Evolutionary conservation across 2,113 vertebrate genomes (phyloP).

Genomic region (Ceratotherium simum): DNA sequence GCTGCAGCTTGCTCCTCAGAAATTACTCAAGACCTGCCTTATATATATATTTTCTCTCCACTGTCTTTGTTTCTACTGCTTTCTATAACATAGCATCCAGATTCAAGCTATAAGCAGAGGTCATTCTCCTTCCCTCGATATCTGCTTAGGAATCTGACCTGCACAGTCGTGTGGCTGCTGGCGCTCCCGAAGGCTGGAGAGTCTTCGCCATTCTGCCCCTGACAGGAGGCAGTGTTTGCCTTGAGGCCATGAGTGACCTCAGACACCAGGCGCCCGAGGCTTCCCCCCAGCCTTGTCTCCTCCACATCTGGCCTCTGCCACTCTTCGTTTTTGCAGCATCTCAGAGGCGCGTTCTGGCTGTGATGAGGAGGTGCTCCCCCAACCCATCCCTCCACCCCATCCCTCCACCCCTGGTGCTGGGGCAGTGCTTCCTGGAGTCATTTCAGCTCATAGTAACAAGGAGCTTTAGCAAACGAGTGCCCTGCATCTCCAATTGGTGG

Average conservation of each 20-base stretch:
- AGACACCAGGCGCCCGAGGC: neutral
- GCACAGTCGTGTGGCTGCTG: neutral
- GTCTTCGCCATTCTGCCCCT: neutral
- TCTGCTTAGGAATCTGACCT: neutral
- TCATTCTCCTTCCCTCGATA: neutral
- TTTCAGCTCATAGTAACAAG: neutral
- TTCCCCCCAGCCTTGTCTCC: neutral
- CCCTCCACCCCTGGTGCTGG: accelerated
- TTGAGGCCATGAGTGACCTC: neutral
- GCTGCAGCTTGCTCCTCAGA: neutral
- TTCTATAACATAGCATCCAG: neutral
- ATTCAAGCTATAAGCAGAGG: neutral
- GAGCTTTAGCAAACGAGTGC: neutral
- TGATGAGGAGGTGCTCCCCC: neutral
- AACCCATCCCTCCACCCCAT: too few species aligned
- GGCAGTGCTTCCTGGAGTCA: neutral
- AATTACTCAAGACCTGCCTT: neutral
- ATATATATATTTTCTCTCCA: accelerated
- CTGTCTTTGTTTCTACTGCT: neutral
- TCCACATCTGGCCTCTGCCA: neutral
- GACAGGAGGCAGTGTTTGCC: neutral
- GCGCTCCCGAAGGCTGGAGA: neutral
- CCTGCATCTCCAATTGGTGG: neutral
- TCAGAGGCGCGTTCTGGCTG: neutral
- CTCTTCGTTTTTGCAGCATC: neutral